Conservation (phyloP, 2,797 vertebrate species). For the Staurois parvus region DNA sequence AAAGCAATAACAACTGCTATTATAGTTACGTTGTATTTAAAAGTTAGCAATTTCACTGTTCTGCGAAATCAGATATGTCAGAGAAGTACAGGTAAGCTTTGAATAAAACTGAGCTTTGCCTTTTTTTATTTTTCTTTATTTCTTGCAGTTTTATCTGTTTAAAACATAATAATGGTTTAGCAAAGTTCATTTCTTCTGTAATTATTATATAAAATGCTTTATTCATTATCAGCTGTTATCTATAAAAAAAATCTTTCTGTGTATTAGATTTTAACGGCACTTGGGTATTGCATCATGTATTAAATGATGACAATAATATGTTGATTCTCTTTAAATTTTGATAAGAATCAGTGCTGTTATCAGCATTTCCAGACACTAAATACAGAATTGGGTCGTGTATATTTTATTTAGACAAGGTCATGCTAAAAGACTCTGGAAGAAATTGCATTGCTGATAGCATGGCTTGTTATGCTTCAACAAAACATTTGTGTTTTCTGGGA, state of each 20-base stretch:
- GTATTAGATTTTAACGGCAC: constrained; percentile 23
- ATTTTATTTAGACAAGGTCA: constrained; percentile 57
- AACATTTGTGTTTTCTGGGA: constrained; percentile 48
- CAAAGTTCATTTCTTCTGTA: background rate
- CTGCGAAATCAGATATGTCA: background rate
- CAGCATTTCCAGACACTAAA: constrained; percentile 59
- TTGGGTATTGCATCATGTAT: constrained; percentile 39
- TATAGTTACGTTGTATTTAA: too few relatives aligned
- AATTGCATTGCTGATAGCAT: constrained; percentile 52
- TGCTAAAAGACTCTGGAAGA: constrained; percentile 56
- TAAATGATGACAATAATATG: constrained; percentile 47
- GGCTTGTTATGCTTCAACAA: constrained; percentile 39
- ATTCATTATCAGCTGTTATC: constrained; percentile 11
- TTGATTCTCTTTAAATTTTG: constrained; percentile 43
- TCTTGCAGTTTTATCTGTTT: background rate
- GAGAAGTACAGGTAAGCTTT: background rate
- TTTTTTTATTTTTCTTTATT: background rate
- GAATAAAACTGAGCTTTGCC: background rate
- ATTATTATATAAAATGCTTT: constrained; percentile 24
- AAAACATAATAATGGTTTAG: constrained; percentile 2
- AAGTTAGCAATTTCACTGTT: too few relatives aligned
- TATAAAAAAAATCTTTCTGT: constrained; percentile 30
- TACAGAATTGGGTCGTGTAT: constrained; percentile 54
- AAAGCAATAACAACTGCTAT: background rate
- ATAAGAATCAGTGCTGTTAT: constrained; percentile 57